phyloP scores from a whole-genome alignment of 2,888 invertebrate genomes.

The Embidobia sp. region DNA sequence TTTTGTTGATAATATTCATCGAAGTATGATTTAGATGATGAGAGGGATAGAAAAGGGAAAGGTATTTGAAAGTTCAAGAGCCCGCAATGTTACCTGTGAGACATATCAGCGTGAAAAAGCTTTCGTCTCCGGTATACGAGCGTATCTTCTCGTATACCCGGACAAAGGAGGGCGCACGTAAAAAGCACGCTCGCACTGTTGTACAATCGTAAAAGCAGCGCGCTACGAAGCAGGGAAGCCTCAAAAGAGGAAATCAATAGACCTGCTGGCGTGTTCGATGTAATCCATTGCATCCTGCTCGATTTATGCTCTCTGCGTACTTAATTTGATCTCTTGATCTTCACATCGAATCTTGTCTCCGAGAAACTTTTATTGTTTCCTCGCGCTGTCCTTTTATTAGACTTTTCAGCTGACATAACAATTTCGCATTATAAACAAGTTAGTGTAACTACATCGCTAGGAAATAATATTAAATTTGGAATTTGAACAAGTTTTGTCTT shows the following conservation, averaged over 20 bases:
- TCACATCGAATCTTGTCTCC: slow-evolving; percentile 21
- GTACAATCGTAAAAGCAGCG: slow-evolving; percentile 63
- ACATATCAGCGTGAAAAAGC: slow-evolving; percentile 61
- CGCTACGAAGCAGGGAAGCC: slow-evolving; percentile 53
- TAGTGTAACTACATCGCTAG: too few species aligned
- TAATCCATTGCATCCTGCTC: slow-evolving; percentile 54
- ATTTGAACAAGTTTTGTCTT: too few species aligned
- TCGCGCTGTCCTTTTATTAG: background rate
- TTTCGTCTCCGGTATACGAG: slow-evolving; percentile 56
- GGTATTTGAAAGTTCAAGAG: slow-evolving; percentile 45
- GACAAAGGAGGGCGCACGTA: slow-evolving; percentile 56
- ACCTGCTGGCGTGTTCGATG: slow-evolving; percentile 56
- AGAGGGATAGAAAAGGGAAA: slow-evolving; percentile 3
- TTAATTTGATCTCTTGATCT: slow-evolving; percentile 58
- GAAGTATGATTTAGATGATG: slow-evolving; percentile 37
- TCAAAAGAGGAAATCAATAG: slow-evolving; percentile 66
- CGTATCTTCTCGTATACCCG: slow-evolving; percentile 45
- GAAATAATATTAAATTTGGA: too few species aligned
- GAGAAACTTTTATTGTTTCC: slow-evolving; percentile 8
- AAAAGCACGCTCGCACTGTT: slow-evolving; percentile 63
- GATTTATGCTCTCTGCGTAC: slow-evolving; percentile 55
- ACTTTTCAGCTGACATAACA: too few species aligned
- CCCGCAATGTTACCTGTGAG: slow-evolving; percentile 60
- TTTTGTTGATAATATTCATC: slow-evolving; percentile 37
- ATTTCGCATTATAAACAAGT: too few species aligned